Base-by-base conservation (phyloP, 2,113 vertebrate species). In the Madoqua kirkii region DNA sequence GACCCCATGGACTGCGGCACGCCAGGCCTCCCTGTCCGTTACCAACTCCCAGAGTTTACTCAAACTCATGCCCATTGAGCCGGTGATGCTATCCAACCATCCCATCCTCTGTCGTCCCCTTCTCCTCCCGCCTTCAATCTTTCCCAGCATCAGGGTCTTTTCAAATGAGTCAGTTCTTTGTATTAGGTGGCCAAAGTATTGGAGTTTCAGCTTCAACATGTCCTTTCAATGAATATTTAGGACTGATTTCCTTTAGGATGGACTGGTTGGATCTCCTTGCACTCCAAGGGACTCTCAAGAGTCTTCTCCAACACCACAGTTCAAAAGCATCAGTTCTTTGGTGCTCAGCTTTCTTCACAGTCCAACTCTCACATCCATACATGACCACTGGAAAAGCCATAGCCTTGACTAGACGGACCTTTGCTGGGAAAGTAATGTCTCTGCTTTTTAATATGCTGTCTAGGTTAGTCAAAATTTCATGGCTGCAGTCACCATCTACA, bases 1-100 rank as follows among this genome's bases (percentile, higher is more conserved):
- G 10, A 74, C n/a, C 10, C 3, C 67, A 40, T 40, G n/a, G 1
- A 71, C 19, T 6, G 0, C n/a, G 40, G 19, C n/a, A 40, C 2
- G 0, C n/a, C n/a, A 74, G 67, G 3, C 67, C n/a, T 74, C 10
- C 67, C 67, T 23, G 67, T 74, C 67, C 67, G 13, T 74, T n/a
- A 74, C 67, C 3, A 71, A 40, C 19, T 40, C 19, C n/a, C 5
- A 3, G n/a, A 23, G 10, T 23, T 23, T 21, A 40, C 67, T 6
- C 67, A 71, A 40, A 71, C n/a, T 36, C 19, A 40, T 23, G n/a
- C 3, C 67, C n/a, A 71, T 21, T 36, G 67, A 71, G 67, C 40
- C 2, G 1, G 19, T 36, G 19, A 71, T 71, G 17, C n/a, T n/a
- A 71, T 71, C 67, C n/a, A 71, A 36, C 19, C 67, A 23, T 40